A percentile compares a stretch with the other conserved stretches of the same genome.
Conservation (phyloP, 2,113 vertebrate genomes). For the Bucco capensis region DNA sequence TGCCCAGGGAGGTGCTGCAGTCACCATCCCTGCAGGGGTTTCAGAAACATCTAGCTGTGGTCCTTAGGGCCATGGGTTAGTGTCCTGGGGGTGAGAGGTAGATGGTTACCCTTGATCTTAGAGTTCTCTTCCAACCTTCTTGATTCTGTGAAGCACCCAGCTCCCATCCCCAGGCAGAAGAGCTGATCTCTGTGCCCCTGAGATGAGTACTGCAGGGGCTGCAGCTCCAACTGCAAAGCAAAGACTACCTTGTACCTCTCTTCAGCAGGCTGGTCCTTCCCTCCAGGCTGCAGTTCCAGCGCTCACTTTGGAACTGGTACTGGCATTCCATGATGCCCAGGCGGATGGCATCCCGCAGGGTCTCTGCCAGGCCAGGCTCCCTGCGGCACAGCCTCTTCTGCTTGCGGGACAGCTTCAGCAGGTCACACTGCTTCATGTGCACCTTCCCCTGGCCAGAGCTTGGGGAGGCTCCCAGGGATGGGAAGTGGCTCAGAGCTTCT, state of each 20-base stretch:
- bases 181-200: too few relatives aligned
- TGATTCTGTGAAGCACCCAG: too few relatives aligned
- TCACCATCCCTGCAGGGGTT: too few relatives aligned
- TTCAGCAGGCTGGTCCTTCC: slow-evolving; percentile 90
- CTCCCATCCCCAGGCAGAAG: too few relatives aligned
- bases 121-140: too few relatives aligned
- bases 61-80: too few relatives aligned
- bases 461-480: slow-evolving; percentile 66
- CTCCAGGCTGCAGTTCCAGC: slow-evolving; percentile 98
- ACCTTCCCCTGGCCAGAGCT: slow-evolving; percentile 75
- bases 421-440: slow-evolving; percentile 93
- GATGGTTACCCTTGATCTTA: too few relatives aligned
- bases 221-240: not conserved
- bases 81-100: too few relatives aligned
- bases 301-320: slow-evolving; percentile 91
- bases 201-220: not conserved
- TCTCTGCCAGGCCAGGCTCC: slow-evolving; percentile 92
- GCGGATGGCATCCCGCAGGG: slow-evolving; percentile 87
- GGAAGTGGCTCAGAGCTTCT: slow-evolving; percentile 87
- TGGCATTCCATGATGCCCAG: slow-evolving; percentile 92
- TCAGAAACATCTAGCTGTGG: too few relatives aligned
- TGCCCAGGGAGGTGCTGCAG: too few relatives aligned
- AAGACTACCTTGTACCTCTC: slow-evolving; percentile 78
- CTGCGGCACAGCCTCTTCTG: slow-evolving; percentile 92
- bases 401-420: slow-evolving; percentile 86